phyloP scores from a whole-genome alignment of 2,888 invertebrate genomes.

The Eristalis arbustorum region DNA sequence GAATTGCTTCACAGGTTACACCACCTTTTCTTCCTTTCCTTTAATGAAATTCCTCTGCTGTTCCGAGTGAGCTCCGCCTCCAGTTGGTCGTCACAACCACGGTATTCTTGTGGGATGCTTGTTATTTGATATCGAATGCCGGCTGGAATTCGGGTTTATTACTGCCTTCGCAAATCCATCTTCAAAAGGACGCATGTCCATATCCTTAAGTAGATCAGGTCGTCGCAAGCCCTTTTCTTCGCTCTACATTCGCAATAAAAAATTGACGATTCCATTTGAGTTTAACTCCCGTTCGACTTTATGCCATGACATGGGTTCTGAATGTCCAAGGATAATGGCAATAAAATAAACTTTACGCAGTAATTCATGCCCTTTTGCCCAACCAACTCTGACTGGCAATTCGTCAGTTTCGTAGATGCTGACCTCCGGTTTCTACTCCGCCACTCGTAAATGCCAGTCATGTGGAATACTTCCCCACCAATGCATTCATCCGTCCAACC shows the following conservation, averaged over 20 bases:
- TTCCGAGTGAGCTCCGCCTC: too few relatives aligned
- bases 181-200: not conserved
- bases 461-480: not conserved
- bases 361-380: constrained; percentile 8
- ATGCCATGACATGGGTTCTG: not conserved
- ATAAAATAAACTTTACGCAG: constrained; percentile 50
- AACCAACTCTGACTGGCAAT: constrained; percentile 8
- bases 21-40: constrained; percentile 32
- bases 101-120: not conserved
- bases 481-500: constrained; percentile 13
- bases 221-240: constrained; percentile 22
- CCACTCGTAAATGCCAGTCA: constrained; percentile 19
- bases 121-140: constrained; percentile 40
- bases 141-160: constrained; percentile 49
- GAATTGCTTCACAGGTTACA: not conserved
- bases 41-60: constrained; percentile 67
- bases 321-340: constrained; percentile 39
- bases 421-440: not conserved
- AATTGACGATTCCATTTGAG: constrained; percentile 48
- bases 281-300: not conserved
- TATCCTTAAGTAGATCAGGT: constrained; percentile 14
- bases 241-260: constrained; percentile 58
- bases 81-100: too few relatives aligned
- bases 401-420: constrained; percentile 9
- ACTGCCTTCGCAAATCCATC: constrained; percentile 27